These are phyloP conservation scores for Apomyelois bistriatella DNA, from an alignment of 2,888 invertebrate species.

Conservation along the genomic window DNA sequence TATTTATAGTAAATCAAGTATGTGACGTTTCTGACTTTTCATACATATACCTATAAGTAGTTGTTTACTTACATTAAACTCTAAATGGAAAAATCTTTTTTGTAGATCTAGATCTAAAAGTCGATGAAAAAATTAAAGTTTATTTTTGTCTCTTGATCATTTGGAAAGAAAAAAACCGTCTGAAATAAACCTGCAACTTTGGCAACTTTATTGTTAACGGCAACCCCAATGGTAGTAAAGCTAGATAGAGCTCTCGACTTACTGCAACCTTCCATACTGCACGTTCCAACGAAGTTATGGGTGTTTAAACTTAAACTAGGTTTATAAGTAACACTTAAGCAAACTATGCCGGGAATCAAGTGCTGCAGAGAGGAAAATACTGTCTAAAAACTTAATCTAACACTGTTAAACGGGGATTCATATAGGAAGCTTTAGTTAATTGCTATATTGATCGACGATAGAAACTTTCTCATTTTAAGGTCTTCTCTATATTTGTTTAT, in stretches of 20 bases:
- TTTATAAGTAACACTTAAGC: slow-evolving; percentile 13
- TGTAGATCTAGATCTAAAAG: background rate
- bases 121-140: background rate
- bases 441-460: background rate
- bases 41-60: no score
- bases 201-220: background rate
- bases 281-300: slow-evolving; percentile 12
- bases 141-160: background rate
- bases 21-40: no score
- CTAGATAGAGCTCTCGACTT: slow-evolving; percentile 6
- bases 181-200: background rate
- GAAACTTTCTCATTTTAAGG: no score
- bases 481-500: no score
- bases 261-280: slow-evolving; percentile 5
- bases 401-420: background rate
- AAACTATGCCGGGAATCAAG: slow-evolving; percentile 10
- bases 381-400: slow-evolving; percentile 11
- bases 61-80: no score
- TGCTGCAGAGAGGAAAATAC: background rate
- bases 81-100: no score
- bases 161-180: background rate
- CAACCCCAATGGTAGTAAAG: background rate
- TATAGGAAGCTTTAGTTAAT: background rate
- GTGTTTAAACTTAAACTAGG: slow-evolving; percentile 17
- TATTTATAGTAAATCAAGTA: no score